A percentile compares a stretch with the other conserved stretches of the same genome.
These are phyloP conservation scores for Eumeta japonica DNA, from an alignment of 1,140 invertebrate species.

Conservation along the genomic window DNA sequence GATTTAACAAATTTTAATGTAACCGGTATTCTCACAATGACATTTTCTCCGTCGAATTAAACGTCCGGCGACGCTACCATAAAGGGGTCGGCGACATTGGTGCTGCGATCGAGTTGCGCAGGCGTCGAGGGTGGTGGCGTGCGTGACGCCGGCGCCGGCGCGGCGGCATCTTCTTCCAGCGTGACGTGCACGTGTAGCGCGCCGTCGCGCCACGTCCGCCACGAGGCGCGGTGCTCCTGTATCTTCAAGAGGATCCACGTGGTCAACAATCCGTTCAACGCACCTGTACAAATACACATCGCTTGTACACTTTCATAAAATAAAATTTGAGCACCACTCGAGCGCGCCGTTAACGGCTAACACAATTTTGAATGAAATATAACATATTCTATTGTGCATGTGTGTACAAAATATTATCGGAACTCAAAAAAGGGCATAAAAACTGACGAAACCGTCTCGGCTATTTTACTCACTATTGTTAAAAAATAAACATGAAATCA, in stretches of 20 bases:
- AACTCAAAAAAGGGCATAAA: too few relatives aligned
- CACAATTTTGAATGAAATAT: too few relatives aligned
- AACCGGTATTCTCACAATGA: too few relatives aligned
- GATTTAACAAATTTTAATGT: too few relatives aligned
- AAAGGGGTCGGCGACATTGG: constrained; percentile 34
- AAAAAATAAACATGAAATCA: too few relatives aligned
- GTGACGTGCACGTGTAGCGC: constrained; percentile 41
- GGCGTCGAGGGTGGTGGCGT: constrained; percentile 1
- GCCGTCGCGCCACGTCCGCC: constrained; percentile 46
- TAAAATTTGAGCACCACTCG: too few relatives aligned
- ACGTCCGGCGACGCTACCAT: constrained; percentile 27
- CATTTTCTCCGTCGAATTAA: constrained; percentile 23
- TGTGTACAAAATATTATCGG: too few relatives aligned
- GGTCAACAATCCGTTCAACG: constrained; percentile 43
- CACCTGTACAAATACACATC: constrained; percentile 19
- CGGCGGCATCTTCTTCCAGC: constrained; percentile 22
- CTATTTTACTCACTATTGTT: too few relatives aligned
- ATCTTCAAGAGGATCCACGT: constrained; percentile 52
- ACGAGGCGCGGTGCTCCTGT: constrained; percentile 47
- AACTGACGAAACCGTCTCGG: too few relatives aligned
- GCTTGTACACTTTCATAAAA: not conserved
- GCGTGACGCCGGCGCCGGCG: constrained; percentile 9
- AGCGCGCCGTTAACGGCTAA: too few relatives aligned
- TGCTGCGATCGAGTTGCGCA: constrained; percentile 25
- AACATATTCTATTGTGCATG: too few relatives aligned